A percentile compares a stretch with the other conserved stretches of the same genome.
Evolutionary conservation across 2,888 invertebrate species (phyloP).

Genomic region (Metalampra italica): DNA sequence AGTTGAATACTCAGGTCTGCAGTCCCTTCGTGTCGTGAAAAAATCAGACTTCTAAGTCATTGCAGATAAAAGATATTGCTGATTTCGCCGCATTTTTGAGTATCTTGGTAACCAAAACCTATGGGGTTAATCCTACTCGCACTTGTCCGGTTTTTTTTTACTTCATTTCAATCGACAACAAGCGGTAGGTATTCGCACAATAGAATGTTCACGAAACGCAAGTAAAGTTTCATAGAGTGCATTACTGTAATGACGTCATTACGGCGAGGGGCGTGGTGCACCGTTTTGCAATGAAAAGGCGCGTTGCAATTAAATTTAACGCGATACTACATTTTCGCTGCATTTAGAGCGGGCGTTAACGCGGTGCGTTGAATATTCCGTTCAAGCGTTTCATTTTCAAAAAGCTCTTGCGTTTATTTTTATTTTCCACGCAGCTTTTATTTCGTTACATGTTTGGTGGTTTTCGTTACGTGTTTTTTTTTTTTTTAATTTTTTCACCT

Average conservation of each 20-base stretch:
- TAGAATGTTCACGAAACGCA: not conserved
- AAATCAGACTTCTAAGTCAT: too few species aligned
- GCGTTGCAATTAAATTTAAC: conserved; percentile 48
- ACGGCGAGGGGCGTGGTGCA: conserved; percentile 24
- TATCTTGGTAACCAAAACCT: too few species aligned
- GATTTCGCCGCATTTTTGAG: too few species aligned
- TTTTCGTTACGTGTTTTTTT: too few species aligned
- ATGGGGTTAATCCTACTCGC: too few species aligned
- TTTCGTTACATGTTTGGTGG: too few species aligned
- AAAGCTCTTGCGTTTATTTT: not conserved
- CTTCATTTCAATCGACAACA: too few species aligned
- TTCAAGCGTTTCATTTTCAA: not conserved
- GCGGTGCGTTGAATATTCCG: conserved; percentile 14
- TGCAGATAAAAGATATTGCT: too few species aligned
- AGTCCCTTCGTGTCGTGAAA: too few species aligned
- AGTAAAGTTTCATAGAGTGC: conserved; percentile 21
- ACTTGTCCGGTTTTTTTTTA: too few species aligned
- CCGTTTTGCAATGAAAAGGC: conserved; percentile 39
- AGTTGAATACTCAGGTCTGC: too few species aligned
- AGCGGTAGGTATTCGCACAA: not conserved
- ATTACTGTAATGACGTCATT: conserved; percentile 50
- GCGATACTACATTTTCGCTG: conserved; percentile 40
- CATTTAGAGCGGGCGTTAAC: conserved; percentile 24
- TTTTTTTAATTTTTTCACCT: too few species aligned
- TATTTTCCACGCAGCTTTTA: not conserved